These are phyloP conservation scores for Chrysodeixis includens DNA, from an alignment of 2,888 invertebrate species.

Conservation along the genomic window DNA sequence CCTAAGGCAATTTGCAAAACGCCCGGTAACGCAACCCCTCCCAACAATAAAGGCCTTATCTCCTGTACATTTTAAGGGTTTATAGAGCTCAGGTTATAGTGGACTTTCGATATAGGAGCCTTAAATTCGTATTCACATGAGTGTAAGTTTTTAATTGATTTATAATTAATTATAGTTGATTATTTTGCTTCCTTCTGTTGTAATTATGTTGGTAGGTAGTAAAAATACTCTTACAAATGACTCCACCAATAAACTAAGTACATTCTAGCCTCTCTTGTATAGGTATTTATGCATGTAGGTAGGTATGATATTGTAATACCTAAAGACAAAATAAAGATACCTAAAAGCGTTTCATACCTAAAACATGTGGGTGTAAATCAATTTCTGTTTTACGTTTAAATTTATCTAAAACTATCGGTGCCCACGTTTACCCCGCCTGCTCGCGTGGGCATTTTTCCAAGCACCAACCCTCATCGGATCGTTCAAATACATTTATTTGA, in stretches of 20 bases:
- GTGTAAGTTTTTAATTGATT: conserved; percentile 78
- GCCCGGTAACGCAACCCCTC: conserved; percentile 61
- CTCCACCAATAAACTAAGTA: background rate
- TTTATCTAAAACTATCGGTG: no score
- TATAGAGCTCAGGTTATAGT: conserved; percentile 50
- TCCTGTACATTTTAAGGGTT: conserved; percentile 42
- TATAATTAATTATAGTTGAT: conserved; percentile 63
- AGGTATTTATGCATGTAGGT: no score
- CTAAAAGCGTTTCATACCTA: no score
- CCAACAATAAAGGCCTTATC: conserved; percentile 31
- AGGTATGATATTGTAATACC: background rate
- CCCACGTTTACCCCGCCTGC: no score
- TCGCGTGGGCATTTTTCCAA: no score
- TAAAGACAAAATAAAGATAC: no score
- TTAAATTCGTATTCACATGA: conserved; percentile 68
- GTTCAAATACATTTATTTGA: no score
- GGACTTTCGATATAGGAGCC: conserved; percentile 53
- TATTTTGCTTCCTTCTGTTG: conserved; percentile 31
- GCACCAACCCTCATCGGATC: no score
- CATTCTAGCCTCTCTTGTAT: background rate
- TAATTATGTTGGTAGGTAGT: background rate
- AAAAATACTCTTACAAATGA: background rate
- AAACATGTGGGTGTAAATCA: no score
- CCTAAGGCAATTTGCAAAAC: conserved; percentile 66
- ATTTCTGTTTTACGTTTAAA: no score